These are phyloP conservation scores for Alloscopus bannaensis DNA, from an alignment of 2,888 invertebrate genomes.

Conservation along the genomic window DNA sequence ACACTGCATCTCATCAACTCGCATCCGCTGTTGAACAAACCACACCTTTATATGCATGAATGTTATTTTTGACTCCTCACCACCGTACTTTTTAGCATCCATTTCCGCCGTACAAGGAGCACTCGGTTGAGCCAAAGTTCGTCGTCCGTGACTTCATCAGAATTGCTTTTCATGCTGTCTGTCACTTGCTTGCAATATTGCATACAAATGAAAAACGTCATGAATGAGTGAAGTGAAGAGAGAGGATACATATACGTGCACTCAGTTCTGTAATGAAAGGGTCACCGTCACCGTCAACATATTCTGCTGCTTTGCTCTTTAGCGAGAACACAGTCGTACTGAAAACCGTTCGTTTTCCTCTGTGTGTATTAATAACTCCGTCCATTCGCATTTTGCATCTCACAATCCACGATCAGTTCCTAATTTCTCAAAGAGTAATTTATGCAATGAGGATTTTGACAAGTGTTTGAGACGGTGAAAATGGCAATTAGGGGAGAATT, in stretches of 20 bases:
- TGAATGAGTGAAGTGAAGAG: slow-evolving; percentile 52
- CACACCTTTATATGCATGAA: slow-evolving; percentile 62
- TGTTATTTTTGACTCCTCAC: slow-evolving; percentile 53
- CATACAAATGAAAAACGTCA: slow-evolving; percentile 52
- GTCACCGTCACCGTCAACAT: no score
- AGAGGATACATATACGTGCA: slow-evolving; percentile 3
- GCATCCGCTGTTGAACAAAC: slow-evolving; percentile 61
- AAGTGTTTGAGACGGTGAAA: no score
- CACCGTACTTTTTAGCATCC: slow-evolving; percentile 52
- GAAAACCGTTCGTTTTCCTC: no score
- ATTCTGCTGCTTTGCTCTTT: no score
- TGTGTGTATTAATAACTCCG: no score
- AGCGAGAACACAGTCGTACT: no score
- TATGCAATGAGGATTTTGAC: no score
- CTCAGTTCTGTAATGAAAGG: no score
- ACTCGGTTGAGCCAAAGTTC: slow-evolving; percentile 51
- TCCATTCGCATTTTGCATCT: no score
- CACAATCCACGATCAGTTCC: no score
- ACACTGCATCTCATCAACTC: slow-evolving; percentile 64
- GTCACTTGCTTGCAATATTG: slow-evolving; percentile 36
- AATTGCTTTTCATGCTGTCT: slow-evolving; percentile 57
- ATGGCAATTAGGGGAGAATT: no score
- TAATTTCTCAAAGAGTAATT: no score
- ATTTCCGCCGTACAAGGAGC: slow-evolving; percentile 60
- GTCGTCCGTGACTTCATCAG: slow-evolving; percentile 59